phyloP scores from a whole-genome alignment of 2,797 vertebrate genomes.

The Sebastes ruberrimus region DNA sequence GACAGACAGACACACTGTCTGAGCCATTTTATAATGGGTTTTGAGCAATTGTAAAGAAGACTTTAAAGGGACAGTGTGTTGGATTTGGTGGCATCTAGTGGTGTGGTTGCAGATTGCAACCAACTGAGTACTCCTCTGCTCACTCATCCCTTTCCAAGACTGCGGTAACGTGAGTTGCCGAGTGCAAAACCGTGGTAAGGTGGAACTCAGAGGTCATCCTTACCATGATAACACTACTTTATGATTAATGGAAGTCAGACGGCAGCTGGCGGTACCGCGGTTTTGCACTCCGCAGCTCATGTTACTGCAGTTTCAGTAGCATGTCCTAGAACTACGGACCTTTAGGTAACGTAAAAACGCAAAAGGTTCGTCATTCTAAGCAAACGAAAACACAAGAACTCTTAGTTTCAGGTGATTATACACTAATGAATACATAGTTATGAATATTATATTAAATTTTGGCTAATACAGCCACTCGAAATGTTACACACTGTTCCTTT shows the following conservation, averaged over 20 bases:
- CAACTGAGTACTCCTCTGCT: neutral
- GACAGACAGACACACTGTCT: neutral
- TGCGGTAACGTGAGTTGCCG: neutral
- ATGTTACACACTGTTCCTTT: neutral
- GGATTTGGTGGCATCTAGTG: neutral
- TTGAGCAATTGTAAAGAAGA: neutral
- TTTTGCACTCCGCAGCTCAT: neutral
- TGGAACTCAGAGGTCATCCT: neutral
- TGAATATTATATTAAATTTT: no score
- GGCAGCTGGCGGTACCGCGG: accelerated
- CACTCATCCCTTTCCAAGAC: neutral
- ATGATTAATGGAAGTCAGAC: neutral
- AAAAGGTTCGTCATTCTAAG: no score
- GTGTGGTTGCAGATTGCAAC: neutral
- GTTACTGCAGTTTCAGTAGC: accelerated
- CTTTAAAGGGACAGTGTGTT: neutral
- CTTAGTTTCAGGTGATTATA: no score
- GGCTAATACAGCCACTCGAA: accelerated
- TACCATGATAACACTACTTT: neutral
- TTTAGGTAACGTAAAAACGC: neutral
- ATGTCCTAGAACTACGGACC: neutral
- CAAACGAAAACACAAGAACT: neutral
- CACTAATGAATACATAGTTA: no score
- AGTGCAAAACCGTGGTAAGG: no score
- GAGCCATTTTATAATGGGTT: neutral